Base-by-base conservation (phyloP, 2,888 invertebrate genomes). In the Elmis aenea region DNA sequence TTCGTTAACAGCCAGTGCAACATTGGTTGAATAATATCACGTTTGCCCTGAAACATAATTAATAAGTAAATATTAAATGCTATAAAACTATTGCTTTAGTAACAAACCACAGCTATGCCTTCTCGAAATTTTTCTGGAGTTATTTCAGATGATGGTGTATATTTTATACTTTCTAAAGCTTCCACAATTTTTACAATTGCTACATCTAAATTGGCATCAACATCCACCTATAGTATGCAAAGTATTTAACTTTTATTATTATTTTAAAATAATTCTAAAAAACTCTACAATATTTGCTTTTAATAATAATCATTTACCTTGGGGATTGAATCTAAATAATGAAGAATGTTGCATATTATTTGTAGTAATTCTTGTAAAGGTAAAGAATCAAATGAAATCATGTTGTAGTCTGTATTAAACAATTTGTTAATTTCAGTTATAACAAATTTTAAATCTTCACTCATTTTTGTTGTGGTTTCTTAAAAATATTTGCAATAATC, bases 331-430 rank as follows among this genome's bases (percentile, higher is more conserved):
- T 83, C 82, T 52, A 85, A 76, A 54, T 75, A 72, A n/a, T 76
- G 75, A 25, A 90, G 70, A n/a, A 87, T 75, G 70, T 89, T 85
- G 50, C 79, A 79, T 12, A 89, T 68, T 44, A 87, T 71, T 71
- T 88, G 90, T 11, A 92, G 65, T 38, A 91, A 69, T 56, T 85
- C 81, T 44, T 83, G 80, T 26, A 82, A 77, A 42, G 78, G 78
- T 39, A 91, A 67, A 3, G 86, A 78, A 69, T 91, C 91, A 65
- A 92, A 90, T 50, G 85, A 85, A 55, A 92, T 86, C 42, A 91
- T 68, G 58, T 88, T 90, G 57, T 82, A 85, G 57, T 77, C 82
- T 53, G 81, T 81, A 31, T 76, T 77, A 51, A 89, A 77, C 26
- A 76, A 71, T 51, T 78, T 75, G 61, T 87, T 89, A 42, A 91